A percentile compares a stretch with the other conserved stretches of the same genome.
These are phyloP conservation scores for Dasypolia templi DNA, from an alignment of 2,888 invertebrate genomes.

Conservation along the genomic window DNA sequence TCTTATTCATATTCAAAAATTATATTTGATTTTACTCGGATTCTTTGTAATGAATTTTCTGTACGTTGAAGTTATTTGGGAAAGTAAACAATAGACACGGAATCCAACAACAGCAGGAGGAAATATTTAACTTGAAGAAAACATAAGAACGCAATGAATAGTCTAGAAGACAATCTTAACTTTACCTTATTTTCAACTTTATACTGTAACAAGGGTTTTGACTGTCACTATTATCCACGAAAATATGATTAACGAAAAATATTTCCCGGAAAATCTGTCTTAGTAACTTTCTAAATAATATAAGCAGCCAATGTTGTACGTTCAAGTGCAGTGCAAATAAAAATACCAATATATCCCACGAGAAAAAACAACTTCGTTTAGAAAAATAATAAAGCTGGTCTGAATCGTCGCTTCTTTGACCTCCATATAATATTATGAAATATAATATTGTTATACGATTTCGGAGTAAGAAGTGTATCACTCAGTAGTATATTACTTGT, in stretches of 20 bases:
- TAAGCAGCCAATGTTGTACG: constrained; percentile 24
- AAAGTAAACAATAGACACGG: constrained; percentile 15
- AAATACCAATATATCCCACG: constrained; percentile 21
- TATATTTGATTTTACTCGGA: constrained; percentile 48
- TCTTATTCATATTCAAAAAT: constrained; percentile 33
- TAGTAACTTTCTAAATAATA: constrained; percentile 4
- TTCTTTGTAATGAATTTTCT: constrained; percentile 38
- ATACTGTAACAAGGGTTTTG: neutral
- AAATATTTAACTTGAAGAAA: neutral
- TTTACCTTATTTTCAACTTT: constrained; percentile 5
- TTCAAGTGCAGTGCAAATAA: constrained; percentile 41
- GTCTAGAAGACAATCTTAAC: constrained; percentile 1
- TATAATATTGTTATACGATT: neutral
- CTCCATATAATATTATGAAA: constrained; percentile 8
- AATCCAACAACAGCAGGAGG: neutral
- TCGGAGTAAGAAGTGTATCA: neutral
- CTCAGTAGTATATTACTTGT: neutral
- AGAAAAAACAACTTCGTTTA: constrained; percentile 25
- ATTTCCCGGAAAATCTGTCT: neutral
- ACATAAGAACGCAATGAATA: constrained; percentile 17
- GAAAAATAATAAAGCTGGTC: constrained; percentile 37
- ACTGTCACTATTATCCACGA: neutral
- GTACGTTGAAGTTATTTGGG: constrained; percentile 23
- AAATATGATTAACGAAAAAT: constrained; percentile 1
- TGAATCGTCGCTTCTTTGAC: constrained; percentile 21